Percentiles rank a stretch among this genome's conserved stretches.
Conservation (phyloP, 1,140 invertebrate species). For the Sipha flava region DNA sequence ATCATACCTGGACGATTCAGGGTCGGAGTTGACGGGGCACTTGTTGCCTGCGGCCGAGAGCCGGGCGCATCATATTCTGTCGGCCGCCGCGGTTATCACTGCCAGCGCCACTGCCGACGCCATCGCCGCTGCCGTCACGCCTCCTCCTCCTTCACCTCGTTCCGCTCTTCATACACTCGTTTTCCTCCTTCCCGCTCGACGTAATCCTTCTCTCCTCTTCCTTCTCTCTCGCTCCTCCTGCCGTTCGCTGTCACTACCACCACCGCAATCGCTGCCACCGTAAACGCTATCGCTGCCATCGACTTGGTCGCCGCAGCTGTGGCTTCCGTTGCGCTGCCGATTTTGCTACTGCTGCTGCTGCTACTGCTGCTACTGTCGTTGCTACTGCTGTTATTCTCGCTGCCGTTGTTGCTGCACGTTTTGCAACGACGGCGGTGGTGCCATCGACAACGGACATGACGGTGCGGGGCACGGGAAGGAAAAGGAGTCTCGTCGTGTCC, state of each 20-base stretch:
- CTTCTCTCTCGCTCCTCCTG: not conserved
- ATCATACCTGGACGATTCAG: slow-evolving; percentile 15
- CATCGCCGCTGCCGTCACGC: not conserved
- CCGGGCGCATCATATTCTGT: slow-evolving; percentile 30
- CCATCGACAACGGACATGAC: no score
- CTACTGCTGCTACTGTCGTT: not conserved
- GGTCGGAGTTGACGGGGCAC: slow-evolving; percentile 29
- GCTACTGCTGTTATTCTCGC: not conserved
- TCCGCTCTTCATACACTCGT: not conserved
- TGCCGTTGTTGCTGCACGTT: not conserved
- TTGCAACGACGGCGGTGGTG: not conserved
- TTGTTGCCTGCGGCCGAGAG: slow-evolving; percentile 30
- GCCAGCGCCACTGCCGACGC: not conserved
- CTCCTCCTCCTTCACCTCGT: not conserved
- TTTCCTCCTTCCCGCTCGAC: no score
- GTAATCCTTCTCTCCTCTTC: no score
- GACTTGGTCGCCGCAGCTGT: not conserved
- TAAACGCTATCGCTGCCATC: not conserved
- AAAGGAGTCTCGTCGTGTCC: not conserved
- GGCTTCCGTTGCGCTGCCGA: not conserved
- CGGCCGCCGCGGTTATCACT: slow-evolving; percentile 29
- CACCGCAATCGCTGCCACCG: not conserved
- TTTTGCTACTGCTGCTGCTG: not conserved
- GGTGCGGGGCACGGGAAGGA: not conserved
- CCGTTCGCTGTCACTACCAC: not conserved